Evolutionary conservation across 2,113 vertebrate genomes (phyloP).

Genomic region (Eonycteris spelaea): DNA sequence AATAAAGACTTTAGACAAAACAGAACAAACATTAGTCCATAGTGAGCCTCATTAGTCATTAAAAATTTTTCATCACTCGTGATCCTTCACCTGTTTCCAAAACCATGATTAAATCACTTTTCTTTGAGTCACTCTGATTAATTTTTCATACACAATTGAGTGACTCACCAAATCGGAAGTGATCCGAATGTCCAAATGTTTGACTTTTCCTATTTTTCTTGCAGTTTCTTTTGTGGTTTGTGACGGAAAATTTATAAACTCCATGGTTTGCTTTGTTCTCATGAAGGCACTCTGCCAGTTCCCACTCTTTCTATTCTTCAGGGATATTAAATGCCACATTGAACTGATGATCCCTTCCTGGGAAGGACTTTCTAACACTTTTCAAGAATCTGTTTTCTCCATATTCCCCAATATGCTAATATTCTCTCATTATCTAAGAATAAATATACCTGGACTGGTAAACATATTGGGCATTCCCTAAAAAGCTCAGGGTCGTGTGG

Average conservation of each 20-base stretch:
- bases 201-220: background rate
- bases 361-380: background rate
- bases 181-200: background rate
- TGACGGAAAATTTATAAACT: background rate
- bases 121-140: conserved; percentile 15
- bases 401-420: background rate
- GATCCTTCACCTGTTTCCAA: background rate
- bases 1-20: background rate
- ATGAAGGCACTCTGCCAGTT: background rate
- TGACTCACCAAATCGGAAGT: background rate
- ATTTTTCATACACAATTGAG: background rate
- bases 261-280: background rate
- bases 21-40: background rate
- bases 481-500: background rate
- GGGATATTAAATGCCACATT: background rate
- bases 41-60: background rate
- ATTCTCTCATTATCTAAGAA: conserved; percentile 28
- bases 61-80: background rate
- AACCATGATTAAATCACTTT: background rate
- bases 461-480: background rate
- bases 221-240: background rate
- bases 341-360: background rate
- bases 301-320: background rate
- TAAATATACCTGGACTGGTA: background rate
- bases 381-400: background rate